Conservation (phyloP, 2,113 vertebrate genomes). For the Trochalopteron elliotii region DNA sequence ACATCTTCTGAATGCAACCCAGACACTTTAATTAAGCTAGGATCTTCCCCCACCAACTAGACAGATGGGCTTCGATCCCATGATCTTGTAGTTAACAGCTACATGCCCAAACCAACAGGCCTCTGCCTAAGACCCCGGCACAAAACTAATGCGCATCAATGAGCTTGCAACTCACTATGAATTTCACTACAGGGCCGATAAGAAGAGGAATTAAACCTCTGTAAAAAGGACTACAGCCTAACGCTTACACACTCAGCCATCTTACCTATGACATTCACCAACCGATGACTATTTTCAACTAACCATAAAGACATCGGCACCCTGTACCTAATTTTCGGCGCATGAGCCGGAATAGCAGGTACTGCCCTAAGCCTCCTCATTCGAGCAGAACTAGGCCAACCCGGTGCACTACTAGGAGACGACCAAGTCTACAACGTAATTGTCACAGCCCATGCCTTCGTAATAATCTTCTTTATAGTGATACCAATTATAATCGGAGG, state of each 20-base stretch:
- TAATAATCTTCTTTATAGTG: background rate
- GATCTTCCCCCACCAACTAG: background rate
- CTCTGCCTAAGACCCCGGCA: background rate
- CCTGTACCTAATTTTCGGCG: rapidly evolving
- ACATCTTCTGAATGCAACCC: background rate
- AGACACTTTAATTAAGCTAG: background rate
- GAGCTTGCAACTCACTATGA: background rate
- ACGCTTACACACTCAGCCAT: background rate
- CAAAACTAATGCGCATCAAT: rapidly evolving
- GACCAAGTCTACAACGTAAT: background rate
- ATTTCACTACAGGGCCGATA: background rate
- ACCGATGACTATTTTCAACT: background rate
- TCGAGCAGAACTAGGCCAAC: background rate
- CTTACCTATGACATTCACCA: background rate
- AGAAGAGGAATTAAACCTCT: background rate
- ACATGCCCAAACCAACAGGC: background rate
- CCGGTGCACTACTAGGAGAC: rapidly evolving
- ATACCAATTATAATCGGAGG: background rate
- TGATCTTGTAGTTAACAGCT: rapidly evolving
- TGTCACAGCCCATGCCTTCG: rapidly evolving
- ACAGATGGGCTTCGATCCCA: background rate
- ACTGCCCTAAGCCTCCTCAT: background rate
- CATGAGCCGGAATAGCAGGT: background rate
- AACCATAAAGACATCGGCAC: background rate
- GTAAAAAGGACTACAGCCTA: background rate